Evolutionary conservation across 2,797 vertebrate genomes (phyloP).

Genomic region (Enteromius argenteus): DNA sequence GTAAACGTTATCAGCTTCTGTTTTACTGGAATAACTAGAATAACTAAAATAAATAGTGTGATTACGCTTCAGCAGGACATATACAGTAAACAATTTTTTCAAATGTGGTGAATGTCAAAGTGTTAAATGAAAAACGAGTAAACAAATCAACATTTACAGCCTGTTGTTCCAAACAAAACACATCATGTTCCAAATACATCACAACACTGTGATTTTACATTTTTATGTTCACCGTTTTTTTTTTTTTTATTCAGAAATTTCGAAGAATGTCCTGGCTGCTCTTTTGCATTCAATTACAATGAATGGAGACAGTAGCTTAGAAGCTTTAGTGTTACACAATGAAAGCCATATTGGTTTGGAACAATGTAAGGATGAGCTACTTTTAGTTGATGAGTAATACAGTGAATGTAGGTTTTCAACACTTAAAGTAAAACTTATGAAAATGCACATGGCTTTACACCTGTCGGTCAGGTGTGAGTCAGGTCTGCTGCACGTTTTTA

Average conservation of each 20-base stretch:
- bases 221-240: neutral
- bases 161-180: neutral
- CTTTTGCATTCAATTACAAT: neutral
- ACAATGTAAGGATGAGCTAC: neutral
- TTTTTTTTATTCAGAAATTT: neutral
- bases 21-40: constrained; percentile 19
- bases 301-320: neutral
- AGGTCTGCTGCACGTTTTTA: neutral
- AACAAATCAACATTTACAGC: neutral
- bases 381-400: neutral
- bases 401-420: neutral
- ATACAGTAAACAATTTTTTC: neutral
- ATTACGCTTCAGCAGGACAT: neutral
- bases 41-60: neutral
- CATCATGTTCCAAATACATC: neutral
- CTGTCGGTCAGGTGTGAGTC: neutral
- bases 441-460: neutral
- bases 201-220: neutral
- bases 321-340: neutral
- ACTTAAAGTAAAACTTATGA: neutral
- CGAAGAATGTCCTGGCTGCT: neutral
- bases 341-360: neutral
- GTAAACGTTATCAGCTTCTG: constrained; percentile 47
- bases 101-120: neutral
- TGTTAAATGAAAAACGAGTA: neutral